Conservation (phyloP, 2,888 invertebrate genomes). For the Thysanoteuthis rhombus region DNA sequence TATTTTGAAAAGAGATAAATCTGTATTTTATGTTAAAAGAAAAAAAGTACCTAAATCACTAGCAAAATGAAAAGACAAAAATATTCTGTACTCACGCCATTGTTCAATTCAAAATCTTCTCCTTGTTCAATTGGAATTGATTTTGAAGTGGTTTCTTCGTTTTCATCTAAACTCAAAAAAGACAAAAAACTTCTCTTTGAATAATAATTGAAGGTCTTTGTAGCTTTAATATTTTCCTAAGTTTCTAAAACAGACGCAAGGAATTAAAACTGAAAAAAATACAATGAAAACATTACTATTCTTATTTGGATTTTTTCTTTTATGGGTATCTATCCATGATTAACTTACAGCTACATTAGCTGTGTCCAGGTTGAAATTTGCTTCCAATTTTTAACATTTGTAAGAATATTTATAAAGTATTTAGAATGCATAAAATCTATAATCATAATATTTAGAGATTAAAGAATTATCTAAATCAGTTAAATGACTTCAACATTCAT, state of each 20-base stretch:
- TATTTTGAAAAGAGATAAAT: no score
- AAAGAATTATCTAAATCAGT: no score
- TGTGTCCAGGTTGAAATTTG: no score
- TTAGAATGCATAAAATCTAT: no score
- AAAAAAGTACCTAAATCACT: not conserved
- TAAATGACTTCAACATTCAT: no score
- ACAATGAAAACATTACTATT: no score
- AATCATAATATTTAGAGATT: no score
- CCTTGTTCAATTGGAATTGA: not conserved
- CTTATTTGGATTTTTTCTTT: no score
- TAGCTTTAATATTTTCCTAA: not conserved
- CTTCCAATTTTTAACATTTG: no score
- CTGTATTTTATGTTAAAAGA: not conserved
- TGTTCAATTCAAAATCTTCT: slow-evolving; percentile 49
- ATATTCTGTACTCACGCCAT: slow-evolving; percentile 44
- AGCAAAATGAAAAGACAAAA: not conserved
- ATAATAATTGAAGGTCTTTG: not conserved
- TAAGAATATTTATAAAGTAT: no score
- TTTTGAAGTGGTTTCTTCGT: not conserved
- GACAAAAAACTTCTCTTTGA: slow-evolving; percentile 31
- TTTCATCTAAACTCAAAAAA: not conserved
- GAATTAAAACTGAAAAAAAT: not conserved
- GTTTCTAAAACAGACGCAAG: not conserved
- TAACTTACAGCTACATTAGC: no score
- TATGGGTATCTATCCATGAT: no score